A percentile compares a stretch with the other conserved stretches of the same genome.
These are phyloP conservation scores for Syncerus caffer DNA, from an alignment of 2,797 vertebrate genomes.

Conservation along the genomic window DNA sequence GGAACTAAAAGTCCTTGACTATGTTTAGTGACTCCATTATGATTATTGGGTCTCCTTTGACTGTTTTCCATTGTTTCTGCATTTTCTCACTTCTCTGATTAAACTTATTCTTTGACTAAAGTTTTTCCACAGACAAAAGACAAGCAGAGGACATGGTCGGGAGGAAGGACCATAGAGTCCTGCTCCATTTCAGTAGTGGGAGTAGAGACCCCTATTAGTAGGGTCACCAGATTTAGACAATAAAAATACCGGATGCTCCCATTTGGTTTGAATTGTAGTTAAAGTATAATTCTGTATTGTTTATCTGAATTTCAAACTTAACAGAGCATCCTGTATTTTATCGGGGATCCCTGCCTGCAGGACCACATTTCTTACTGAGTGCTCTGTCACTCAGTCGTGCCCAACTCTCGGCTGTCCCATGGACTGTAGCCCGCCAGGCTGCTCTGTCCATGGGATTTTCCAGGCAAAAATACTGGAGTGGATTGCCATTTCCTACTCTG, in stretches of 20 bases:
- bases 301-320: neutral
- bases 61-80: neutral
- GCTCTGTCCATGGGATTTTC: neutral
- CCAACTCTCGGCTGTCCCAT: neutral
- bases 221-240: neutral
- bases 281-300: neutral
- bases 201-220: neutral
- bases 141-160: neutral
- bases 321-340: neutral
- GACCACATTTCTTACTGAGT: neutral
- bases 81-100: neutral
- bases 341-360: neutral
- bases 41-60: neutral
- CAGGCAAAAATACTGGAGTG: neutral
- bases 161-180: neutral
- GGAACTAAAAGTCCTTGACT: neutral
- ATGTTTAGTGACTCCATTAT: neutral
- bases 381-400: accelerated
- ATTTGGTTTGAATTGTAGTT: neutral
- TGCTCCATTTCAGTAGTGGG: neutral
- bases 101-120: neutral
- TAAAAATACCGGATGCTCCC: neutral
- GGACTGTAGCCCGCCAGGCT: neutral
- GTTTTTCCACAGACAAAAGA: neutral
- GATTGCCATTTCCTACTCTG: neutral